Evolutionary conservation across 2,113 vertebrate species (phyloP).

Genomic region (Misgurnus mizolepis): DNA sequence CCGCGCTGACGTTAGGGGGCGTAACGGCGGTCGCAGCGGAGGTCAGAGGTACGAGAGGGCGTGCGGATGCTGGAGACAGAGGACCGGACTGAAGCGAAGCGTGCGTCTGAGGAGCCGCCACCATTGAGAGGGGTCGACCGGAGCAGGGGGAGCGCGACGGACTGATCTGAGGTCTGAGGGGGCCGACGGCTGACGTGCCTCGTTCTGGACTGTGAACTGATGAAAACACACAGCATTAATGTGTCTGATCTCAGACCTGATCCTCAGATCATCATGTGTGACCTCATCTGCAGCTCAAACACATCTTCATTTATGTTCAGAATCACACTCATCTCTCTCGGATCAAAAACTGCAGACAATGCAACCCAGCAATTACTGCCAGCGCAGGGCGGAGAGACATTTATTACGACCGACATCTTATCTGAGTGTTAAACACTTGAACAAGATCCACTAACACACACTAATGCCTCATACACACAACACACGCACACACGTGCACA

Average conservation of each 20-base stretch:
- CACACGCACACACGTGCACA: background rate
- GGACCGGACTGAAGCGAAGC: slow-evolving; percentile 64
- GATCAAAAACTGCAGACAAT: slow-evolving; percentile 16
- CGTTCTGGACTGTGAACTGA: slow-evolving; percentile 83
- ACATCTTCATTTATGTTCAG: background rate
- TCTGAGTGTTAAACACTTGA: slow-evolving; percentile 42
- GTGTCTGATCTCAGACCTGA: no score
- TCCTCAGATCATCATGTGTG: no score
- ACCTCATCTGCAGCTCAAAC: no score
- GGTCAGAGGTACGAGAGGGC: slow-evolving; percentile 83
- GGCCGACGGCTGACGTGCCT: slow-evolving; percentile 81
- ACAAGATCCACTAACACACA: background rate
- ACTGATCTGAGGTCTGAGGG: slow-evolving; percentile 85
- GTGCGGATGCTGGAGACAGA: slow-evolving; percentile 69
- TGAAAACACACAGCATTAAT: background rate
- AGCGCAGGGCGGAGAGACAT: slow-evolving; percentile 14
- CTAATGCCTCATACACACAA: background rate
- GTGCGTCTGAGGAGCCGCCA: slow-evolving; percentile 81
- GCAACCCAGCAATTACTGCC: slow-evolving; percentile 44
- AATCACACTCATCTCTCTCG: background rate
- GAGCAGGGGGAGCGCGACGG: slow-evolving; percentile 83
- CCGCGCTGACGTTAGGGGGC: slow-evolving; percentile 86
- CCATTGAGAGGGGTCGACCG: slow-evolving; percentile 80
- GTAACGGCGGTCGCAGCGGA: slow-evolving; percentile 83
- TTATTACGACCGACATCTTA: slow-evolving; percentile 46